Evolutionary conservation across 2,888 invertebrate genomes (phyloP), one percentile per base, ranked within the genome.

Genomic region (Allolobophora icterica): DNA sequence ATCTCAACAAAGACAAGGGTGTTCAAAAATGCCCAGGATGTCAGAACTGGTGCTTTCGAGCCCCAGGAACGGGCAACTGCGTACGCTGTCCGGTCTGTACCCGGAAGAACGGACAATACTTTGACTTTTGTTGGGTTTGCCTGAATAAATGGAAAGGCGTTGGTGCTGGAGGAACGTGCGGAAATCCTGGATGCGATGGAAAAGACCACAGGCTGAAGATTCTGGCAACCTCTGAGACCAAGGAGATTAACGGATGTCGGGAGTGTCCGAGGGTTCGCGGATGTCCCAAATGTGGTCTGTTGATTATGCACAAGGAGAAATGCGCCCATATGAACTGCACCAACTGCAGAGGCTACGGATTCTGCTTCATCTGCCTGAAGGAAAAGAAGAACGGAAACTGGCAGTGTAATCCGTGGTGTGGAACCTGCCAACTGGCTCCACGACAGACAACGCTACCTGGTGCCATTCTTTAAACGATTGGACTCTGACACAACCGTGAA

Each of bases 341-440:
- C 33, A 40, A 87, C 38, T 87, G 87, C 38, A 34, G 0, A 21
- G 35, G 58, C 8, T 45, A 89, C 34, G 34, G 45, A 13, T 91
- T 91, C 89, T 91, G 91, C 52, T 91, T 91, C 89, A 45, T 87
- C 89, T 91, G 91, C 38, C 91, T 91, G 4, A 91, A 89, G 33
- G 52, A 45, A 30, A 6, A 8, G 34, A 45, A 42, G 17, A 34
- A 34, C 38, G 87, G 87, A 8, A 19, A 87, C 24, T 87, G 87
- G 87, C 87, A 87, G 87, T 58, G 90, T 40, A n/a, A 90, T 34
- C 42, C 45, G 34, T 38, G 83, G 24, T 6, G 15, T 8, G 91
- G 83, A 15, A 87, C 71, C 38, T 58, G 90, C 87, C 35, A 90
- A 33, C 34, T 90, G 24, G 91, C 90, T 35, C 83, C 91, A 30